Evolutionary conservation across 1,140 invertebrate genomes (phyloP).

Genomic region (Ceratitis capitata): DNA sequence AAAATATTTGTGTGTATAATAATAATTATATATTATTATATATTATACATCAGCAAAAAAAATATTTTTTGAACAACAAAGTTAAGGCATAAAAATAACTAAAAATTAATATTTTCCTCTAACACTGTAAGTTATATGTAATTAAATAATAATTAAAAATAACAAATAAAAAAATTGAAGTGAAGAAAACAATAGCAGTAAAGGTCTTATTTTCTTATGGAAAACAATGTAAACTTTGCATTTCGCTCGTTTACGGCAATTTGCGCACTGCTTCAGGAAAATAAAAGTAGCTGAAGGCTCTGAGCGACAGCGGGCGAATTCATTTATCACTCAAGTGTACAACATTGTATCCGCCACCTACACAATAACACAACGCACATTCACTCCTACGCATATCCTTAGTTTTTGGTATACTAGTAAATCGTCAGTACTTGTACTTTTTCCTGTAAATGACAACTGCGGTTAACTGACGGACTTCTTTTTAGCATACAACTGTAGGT

Average conservation of each 20-base stretch:
- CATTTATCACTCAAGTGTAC: not conserved
- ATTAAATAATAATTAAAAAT: too few relatives aligned
- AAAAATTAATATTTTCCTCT: too few relatives aligned
- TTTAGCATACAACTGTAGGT: not conserved
- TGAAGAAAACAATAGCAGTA: too few relatives aligned
- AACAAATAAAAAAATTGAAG: too few relatives aligned
- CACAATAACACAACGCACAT: not conserved
- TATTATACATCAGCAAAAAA: not conserved
- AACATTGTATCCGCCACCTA: not conserved
- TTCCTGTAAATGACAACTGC: not conserved
- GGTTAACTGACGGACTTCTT: not conserved
- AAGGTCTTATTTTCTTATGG: too few relatives aligned
- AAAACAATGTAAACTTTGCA: too few relatives aligned
- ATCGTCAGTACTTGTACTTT: not conserved
- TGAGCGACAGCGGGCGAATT: not conserved
- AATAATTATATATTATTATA: not conserved
- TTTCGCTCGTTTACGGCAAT: too few relatives aligned
- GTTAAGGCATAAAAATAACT: too few relatives aligned
- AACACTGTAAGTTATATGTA: too few relatives aligned
- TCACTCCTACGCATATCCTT: not conserved
- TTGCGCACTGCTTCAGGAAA: too few relatives aligned
- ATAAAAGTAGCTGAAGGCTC: too few relatives aligned
- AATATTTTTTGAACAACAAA: too few relatives aligned
- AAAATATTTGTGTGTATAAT: not conserved
- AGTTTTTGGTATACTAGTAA: not conserved